Base-by-base conservation (phyloP, 2,888 invertebrate genomes). In the Watsonalla binaria region DNA sequence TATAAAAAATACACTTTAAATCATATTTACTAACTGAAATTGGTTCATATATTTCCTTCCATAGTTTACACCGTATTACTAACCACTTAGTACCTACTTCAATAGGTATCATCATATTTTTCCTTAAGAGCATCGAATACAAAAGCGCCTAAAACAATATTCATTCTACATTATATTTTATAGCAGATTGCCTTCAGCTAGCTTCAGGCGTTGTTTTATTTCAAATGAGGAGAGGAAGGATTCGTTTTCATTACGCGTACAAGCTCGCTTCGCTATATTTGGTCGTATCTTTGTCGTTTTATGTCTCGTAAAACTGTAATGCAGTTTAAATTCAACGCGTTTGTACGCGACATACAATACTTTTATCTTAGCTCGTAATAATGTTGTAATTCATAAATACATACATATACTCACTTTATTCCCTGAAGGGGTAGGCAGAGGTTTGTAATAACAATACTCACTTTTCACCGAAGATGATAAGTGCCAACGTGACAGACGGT, bases 191-290 rank as follows among this genome's bases (percentile, higher is more conserved):
- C 88, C 81, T 76, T 69, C 74, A 67, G 70, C 73, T 62, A 73
- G 76, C 79, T 81, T 61, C 74, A 84, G 86, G 85, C 86, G 83
- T 75, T 86, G 74, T 80, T 81, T 84, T 84, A 82, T 81, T 82
- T 73, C 72, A 59, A 74, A 70, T 72, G 76, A 74, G 72, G 63
- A 63, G 66, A 65, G 72, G 72, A 80, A 76, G 74, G 56, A 60
- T 78, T 66, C 65, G 70, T 76, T 75, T 68, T 70, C 67, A 70
- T 72, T 71, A 68, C 56, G 58, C 47, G 51, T 53, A 52, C 34
- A 35, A 53, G 24, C 24, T 24, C 24, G 24, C 24, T 5, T 49
- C 8, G 49, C 49, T 37, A 37, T 49, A 49, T 48, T 42, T 39
- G 39, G 37, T 39, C 49, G 15, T 49, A 49, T 49, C 14, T 37